Evolutionary conservation across 1,140 invertebrate genomes (phyloP).

Genomic region (Eumaeus atala): DNA sequence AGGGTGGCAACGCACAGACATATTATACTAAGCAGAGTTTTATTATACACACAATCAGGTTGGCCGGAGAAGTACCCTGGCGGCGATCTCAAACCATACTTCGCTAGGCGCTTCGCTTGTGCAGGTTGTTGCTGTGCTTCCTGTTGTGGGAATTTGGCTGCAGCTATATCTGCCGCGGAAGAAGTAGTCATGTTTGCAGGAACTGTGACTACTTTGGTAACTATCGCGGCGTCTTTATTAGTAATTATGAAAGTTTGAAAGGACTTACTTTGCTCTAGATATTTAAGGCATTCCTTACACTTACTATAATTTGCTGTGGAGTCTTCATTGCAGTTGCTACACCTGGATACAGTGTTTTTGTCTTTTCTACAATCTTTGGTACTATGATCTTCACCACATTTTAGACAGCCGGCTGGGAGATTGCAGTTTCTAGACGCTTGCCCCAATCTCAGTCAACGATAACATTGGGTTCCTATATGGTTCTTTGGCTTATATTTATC

Average conservation of each 20-base stretch:
- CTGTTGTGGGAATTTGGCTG: not conserved
- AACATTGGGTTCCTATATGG: constrained; percentile 3
- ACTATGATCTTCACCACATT: not conserved
- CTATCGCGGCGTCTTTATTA: not conserved
- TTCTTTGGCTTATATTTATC: not conserved
- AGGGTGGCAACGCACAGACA: too few relatives aligned
- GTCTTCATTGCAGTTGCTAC: constrained; percentile 12
- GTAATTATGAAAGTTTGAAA: not conserved
- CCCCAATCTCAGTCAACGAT: constrained; percentile 11
- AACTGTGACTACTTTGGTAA: not conserved
- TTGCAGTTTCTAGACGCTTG: constrained; percentile 12
- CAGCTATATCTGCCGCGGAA: not conserved
- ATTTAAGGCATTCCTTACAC: constrained; percentile 9
- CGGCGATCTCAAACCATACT: too few relatives aligned
- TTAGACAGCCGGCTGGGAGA: not conserved
- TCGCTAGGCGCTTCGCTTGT: too few relatives aligned
- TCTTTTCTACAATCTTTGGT: not conserved
- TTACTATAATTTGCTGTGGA: constrained; percentile 3
- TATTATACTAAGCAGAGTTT: too few relatives aligned
- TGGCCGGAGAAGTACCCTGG: too few relatives aligned
- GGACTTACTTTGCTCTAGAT: not conserved
- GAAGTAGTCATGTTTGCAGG: not conserved
- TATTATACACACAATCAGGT: too few relatives aligned
- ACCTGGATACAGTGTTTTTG: not conserved
- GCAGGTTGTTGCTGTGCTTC: too few relatives aligned